Evolutionary conservation across 2,888 invertebrate genomes (phyloP), one percentile per base, ranked within the genome.

Genomic region (Bombylius discolor): DNA sequence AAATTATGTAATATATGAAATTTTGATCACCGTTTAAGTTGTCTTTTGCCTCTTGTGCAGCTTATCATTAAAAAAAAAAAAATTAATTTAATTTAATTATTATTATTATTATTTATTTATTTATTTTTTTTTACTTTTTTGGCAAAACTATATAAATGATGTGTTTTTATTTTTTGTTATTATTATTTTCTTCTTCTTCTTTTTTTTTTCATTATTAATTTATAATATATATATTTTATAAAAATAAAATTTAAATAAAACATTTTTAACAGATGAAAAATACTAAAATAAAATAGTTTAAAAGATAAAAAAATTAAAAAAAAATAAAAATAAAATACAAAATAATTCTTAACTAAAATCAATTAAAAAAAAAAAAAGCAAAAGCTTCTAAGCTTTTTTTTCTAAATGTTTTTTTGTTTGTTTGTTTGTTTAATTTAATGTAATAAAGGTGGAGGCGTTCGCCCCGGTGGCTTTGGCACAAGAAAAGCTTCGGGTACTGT

Each of bases 391-490:
- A 42, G 5, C 13, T 13, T 8, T 42, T 42, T 42, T 42, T 42
- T 11, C 5, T 42, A 42, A 42, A 9, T 42, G 13, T 44, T 44
- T 44, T 44, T n/a, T 23, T 23, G n/a, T 23, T 23, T 23, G 23
- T 23, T 23, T 23, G 23, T 23, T 23, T 23, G 1, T 23, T 23
- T 23, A 23, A 23, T 23, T 47, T 47, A 23, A 7, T 23, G 23
- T 46, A 46, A n/a, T 45, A 74, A 64, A 49, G 74, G 74, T 56
- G 72, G 73, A 61, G 75, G 74, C 62, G 74, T 72, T 63, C 74
- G 72, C 64, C 70, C 70, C 66, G 67, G 58, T 66, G 67, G 62
- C 70, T 72, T 53, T 65, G 65, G 60, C 57, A 66, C 64, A 52
- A 72, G 62, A 58, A 74, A 64, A 53, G 67, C 69, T 63, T 70